Conservation (phyloP, 1,140 invertebrate genomes). For the Ostrea edulis region DNA sequence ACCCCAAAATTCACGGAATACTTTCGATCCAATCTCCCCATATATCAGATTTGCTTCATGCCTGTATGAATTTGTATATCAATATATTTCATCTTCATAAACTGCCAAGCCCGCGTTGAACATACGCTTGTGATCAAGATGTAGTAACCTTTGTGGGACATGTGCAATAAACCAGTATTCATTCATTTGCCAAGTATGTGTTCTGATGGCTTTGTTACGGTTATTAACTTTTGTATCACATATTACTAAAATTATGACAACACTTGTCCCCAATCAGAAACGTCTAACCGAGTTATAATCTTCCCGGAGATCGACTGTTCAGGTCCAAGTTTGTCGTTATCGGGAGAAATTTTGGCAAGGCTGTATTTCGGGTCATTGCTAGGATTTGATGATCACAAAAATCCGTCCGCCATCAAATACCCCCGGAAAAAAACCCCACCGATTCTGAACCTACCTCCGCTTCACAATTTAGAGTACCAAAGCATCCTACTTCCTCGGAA, state of each 20-base stretch:
- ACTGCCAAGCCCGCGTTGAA: not conserved
- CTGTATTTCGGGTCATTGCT: not conserved
- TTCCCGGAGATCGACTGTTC: not conserved
- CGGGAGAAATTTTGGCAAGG: not conserved
- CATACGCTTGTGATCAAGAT: not conserved
- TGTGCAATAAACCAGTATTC: not conserved
- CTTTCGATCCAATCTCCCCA: not conserved
- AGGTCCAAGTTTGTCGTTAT: not conserved
- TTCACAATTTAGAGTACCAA: not conserved
- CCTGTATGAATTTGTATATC: conserved; percentile 29
- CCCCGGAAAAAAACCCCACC: not conserved
- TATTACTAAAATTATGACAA: conserved; percentile 6
- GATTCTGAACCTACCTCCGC: not conserved
- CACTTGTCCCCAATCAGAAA: conserved; percentile 18
- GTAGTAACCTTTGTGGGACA: not conserved
- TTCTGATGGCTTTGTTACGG: not conserved
- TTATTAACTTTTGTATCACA: conserved; percentile 10
- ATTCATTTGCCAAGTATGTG: conserved; percentile 24
- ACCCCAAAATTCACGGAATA: not conserved
- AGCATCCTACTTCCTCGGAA: not conserved
- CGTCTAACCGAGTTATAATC: not conserved
- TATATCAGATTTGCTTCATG: conserved; percentile 15
- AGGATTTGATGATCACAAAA: not conserved
- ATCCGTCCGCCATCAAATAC: not conserved
- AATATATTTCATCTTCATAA: not conserved